Evolutionary conservation across 2,113 vertebrate genomes (phyloP), one percentile per base, ranked within the genome.

Genomic region (Agapornis roseicollis): DNA sequence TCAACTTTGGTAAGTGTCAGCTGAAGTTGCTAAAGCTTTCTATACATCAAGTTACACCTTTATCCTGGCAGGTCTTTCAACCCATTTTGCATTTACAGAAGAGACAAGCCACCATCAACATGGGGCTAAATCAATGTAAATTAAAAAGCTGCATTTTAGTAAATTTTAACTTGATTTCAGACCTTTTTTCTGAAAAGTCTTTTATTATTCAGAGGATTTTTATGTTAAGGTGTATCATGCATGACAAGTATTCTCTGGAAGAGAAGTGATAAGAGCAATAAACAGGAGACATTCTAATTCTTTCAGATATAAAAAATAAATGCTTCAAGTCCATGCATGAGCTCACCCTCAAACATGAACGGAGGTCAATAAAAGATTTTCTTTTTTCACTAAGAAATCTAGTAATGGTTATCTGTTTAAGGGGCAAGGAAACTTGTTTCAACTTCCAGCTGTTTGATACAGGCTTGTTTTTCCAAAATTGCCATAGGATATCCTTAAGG

Each of bases 291-390:
- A 60, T 69, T 88, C 41, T 49, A n/a, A 55, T 63, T 49, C 4
- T 69, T 96, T 94, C 76, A 63, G 52, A 94, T 93, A 88, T 70
- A 86, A 93, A 94, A 80, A 88, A 56, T 16, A 85, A 85, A 73
- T 64, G 17, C 2, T 90, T 93, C 49, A 39, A 77, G 58, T 91
- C 24, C 55, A 23, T 82, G 33, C 27, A 85, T 7, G 7, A 94
- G 41, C 17, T 5, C 37, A 39, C 5, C 1, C 11, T 46, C 28
- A 81, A n/a, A 15, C 23, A 33, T 53, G 73, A 89, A 85, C 39
- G 37, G 33, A 65, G 17, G 17, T 71, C 41, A 52, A 78, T 52
- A 83, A 95, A 53, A 4, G 16, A 80, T 88, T 53, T 88, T 94
- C 13, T 6, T 20, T 80, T 91, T 92, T 79, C 42, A 70, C 41